Percentiles rank a stretch among this genome's conserved stretches.
Evolutionary conservation across 2,888 invertebrate species (phyloP).

Genomic region (Polia nebulosa): DNA sequence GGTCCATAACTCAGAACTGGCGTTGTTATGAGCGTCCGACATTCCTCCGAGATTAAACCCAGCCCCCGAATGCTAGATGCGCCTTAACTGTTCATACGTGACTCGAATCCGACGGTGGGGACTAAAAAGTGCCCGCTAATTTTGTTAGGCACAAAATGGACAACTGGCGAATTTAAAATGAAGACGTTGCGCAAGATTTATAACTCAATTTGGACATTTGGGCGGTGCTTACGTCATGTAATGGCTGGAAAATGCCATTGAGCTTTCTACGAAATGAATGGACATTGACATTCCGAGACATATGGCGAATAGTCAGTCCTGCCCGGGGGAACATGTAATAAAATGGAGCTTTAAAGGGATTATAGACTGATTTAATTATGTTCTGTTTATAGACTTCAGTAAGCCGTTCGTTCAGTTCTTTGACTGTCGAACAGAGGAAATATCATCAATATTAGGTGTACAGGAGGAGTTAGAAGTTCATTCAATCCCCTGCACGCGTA

Average conservation of each 20-base stretch:
- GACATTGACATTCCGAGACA: conserved; percentile 54
- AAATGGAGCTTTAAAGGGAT: conserved; percentile 42
- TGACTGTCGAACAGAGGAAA: background rate
- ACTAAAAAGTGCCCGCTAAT: conserved; percentile 82
- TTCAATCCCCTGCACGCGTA: too few relatives aligned
- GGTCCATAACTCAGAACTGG: conserved; percentile 84
- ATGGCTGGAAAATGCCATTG: conserved; percentile 63
- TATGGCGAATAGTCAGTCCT: conserved; percentile 40
- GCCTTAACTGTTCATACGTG: conserved; percentile 80
- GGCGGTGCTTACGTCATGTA: conserved; percentile 59
- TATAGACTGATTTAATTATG: conserved; percentile 58
- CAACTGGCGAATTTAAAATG: conserved; percentile 77
- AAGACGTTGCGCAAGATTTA: conserved; percentile 75
- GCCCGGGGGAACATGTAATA: conserved; percentile 41
- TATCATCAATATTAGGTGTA: conserved; percentile 9
- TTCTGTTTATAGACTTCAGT: conserved; percentile 35
- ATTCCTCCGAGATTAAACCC: conserved; percentile 86
- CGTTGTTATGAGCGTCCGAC: conserved; percentile 81
- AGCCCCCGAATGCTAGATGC: conserved; percentile 71
- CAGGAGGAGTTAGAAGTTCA: too few relatives aligned
- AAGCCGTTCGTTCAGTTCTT: conserved; percentile 2
- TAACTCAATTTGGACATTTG: conserved; percentile 76
- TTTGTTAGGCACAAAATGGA: conserved; percentile 73
- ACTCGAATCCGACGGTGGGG: conserved; percentile 71
- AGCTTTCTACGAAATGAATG: conserved; percentile 53